Conservation (phyloP, 1,140 invertebrate genomes). For the Drosophila simulans region DNA sequence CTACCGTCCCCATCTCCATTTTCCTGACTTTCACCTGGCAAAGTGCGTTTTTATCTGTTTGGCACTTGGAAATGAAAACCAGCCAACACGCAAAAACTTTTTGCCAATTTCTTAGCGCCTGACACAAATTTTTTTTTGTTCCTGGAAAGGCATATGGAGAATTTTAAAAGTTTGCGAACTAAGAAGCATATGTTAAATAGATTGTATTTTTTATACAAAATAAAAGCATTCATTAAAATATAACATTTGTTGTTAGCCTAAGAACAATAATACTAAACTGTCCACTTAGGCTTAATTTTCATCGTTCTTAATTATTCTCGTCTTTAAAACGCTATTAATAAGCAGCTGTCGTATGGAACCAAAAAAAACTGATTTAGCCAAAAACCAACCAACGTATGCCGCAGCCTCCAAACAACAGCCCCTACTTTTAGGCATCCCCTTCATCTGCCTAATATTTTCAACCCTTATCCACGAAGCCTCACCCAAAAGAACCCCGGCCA, state of each 20-base stretch:
- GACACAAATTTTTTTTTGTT: conserved; percentile 16
- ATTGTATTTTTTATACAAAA: neutral
- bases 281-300: no score
- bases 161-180: neutral
- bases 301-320: neutral
- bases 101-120: conserved; percentile 33
- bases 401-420: neutral
- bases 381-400: conserved; percentile 8
- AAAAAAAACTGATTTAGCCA: neutral
- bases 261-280: no score
- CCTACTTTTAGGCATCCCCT: neutral
- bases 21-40: conserved; percentile 18
- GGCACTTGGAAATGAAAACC: conserved; percentile 51
- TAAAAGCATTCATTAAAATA: neutral
- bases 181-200: neutral
- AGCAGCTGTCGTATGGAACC: conserved; percentile 17
- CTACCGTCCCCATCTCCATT: conserved; percentile 3
- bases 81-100: conserved; percentile 30
- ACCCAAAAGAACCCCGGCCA: conserved; percentile 1
- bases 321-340: conserved; percentile 37
- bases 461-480: conserved; percentile 21
- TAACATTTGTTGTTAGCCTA: no score
- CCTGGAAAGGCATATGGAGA: neutral
- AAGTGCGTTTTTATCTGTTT: conserved; percentile 78
- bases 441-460: conserved; percentile 11